Percentiles rank a stretch among this genome's conserved stretches.
These are phyloP conservation scores for Xyrichtys novacula DNA, from an alignment of 2,797 vertebrate species.

Conservation along the genomic window DNA sequence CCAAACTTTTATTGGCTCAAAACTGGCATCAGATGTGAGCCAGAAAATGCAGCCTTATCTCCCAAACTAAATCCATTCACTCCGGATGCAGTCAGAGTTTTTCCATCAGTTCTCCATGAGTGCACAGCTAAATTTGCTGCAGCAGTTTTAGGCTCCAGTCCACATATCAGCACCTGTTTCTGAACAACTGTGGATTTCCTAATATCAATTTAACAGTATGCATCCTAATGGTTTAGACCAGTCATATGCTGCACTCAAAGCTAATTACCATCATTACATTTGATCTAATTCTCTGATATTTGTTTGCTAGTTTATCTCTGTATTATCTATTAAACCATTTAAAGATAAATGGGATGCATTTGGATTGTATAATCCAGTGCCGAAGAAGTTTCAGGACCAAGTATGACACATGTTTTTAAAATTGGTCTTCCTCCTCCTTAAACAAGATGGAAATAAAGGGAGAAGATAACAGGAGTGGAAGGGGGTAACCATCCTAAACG, in stretches of 20 bases:
- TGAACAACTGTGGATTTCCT: slow-evolving; percentile 22
- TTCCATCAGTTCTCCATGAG: slow-evolving; percentile 56
- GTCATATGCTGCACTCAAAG: background rate
- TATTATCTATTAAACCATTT: no score
- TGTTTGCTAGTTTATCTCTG: background rate
- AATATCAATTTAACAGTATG: background rate
- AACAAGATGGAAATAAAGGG: background rate
- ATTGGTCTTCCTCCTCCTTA: background rate
- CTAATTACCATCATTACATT: background rate
- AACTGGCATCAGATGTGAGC: slow-evolving; percentile 28
- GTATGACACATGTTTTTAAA: slow-evolving; percentile 3
- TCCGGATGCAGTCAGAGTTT: slow-evolving; percentile 48
- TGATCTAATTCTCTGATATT: background rate
- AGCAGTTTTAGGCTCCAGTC: slow-evolving; percentile 19
- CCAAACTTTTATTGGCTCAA: slow-evolving; percentile 32
- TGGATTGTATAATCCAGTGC: slow-evolving; percentile 4
- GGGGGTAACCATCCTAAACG: background rate
- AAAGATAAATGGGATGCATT: background rate
- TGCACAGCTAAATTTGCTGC: slow-evolving; percentile 45
- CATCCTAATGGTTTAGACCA: background rate
- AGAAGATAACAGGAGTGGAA: background rate
- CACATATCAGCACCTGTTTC: slow-evolving; percentile 23
- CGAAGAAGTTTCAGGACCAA: background rate
- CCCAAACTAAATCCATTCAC: slow-evolving; percentile 40
- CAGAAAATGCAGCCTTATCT: slow-evolving; percentile 44